Conservation (phyloP, 2,113 vertebrate genomes). For the Acrocephalus arundinaceus region DNA sequence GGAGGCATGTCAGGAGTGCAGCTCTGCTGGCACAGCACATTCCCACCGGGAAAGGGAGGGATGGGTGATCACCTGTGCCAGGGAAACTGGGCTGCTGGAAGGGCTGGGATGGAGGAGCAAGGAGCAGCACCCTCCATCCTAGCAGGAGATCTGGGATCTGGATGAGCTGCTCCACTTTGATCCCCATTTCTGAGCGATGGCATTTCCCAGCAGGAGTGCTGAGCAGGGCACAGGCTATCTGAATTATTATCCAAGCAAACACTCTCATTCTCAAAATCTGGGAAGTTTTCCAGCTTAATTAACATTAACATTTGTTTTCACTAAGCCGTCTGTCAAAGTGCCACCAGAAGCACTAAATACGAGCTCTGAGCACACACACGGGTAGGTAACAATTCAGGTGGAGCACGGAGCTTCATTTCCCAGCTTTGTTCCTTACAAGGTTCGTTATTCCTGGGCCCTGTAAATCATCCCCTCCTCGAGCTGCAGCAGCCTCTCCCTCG, state of each 20-base stretch:
- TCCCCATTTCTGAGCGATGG: background rate
- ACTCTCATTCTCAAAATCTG: conserved; percentile 57
- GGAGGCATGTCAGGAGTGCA: background rate
- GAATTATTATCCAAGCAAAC: conserved; percentile 66
- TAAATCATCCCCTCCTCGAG: conserved; percentile 7
- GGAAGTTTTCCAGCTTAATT: conserved; percentile 71
- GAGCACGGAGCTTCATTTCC: conserved; percentile 6
- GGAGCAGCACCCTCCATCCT: background rate
- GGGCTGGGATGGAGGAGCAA: background rate
- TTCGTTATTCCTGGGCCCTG: background rate
- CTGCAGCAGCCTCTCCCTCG: background rate
- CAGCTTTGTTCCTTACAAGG: conserved; percentile 47
- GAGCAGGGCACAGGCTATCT: conserved; percentile 49
- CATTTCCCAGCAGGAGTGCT: background rate
- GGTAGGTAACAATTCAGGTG: conserved; percentile 42
- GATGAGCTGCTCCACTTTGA: background rate
- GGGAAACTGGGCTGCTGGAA: background rate
- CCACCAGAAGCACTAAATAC: conserved; percentile 38
- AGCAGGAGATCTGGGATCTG: background rate
- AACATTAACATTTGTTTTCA: conserved; percentile 69
- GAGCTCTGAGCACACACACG: conserved; percentile 22
- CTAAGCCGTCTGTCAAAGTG: conserved; percentile 61
- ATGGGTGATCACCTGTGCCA: background rate
- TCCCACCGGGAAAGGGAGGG: background rate
- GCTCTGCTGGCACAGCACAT: background rate